Evolutionary conservation across 2,888 invertebrate genomes (phyloP).

Genomic region (Heliconius hortense): DNA sequence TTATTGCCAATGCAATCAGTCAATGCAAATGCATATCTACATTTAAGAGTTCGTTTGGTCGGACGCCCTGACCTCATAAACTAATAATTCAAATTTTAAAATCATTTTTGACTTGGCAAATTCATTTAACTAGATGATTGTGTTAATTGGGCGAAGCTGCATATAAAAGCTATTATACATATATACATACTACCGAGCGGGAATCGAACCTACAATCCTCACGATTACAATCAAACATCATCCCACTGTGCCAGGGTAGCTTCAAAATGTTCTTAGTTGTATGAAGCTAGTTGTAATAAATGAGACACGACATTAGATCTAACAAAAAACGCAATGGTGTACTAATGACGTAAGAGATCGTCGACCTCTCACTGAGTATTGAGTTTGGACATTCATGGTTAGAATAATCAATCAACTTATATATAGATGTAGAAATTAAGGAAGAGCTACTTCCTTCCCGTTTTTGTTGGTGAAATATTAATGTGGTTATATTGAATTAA

Average conservation of each 20-base stretch:
- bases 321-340: constrained; percentile 43
- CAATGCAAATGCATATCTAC: no score
- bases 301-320: constrained; percentile 18
- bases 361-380: constrained; percentile 57
- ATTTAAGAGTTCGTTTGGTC: neutral
- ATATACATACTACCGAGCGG: neutral
- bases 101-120: neutral
- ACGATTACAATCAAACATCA: neutral
- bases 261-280: neutral
- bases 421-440: constrained; percentile 40
- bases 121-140: neutral
- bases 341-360: constrained; percentile 67
- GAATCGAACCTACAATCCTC: neutral
- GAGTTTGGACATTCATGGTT: constrained; percentile 58
- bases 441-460: constrained; percentile 39
- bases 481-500: neutral
- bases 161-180: neutral
- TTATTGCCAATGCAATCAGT: no score
- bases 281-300: neutral
- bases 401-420: constrained; percentile 49
- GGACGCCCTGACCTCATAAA: neutral
- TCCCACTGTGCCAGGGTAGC: neutral
- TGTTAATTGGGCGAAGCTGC: neutral
- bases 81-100: neutral
- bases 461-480: constrained; percentile 17